Evolutionary conservation across 2,113 vertebrate species (phyloP).

Genomic region (Rousettus leschenaultii): DNA sequence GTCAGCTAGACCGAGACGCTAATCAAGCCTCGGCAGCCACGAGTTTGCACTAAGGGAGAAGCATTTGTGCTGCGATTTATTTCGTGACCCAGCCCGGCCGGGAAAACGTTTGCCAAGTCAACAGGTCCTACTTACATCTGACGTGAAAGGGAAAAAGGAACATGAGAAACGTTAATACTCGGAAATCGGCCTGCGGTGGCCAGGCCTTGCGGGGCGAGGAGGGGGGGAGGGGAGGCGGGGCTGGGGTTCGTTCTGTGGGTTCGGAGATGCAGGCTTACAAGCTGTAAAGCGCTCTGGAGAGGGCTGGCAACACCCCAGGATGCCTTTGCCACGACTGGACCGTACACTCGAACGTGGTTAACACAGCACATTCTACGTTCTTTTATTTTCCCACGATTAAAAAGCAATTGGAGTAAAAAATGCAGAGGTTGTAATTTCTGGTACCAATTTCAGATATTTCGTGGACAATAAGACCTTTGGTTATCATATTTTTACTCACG

Average conservation of each 20-base stretch:
- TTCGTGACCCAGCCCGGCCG: not conserved
- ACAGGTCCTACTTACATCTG: not conserved
- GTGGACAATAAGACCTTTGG: not conserved
- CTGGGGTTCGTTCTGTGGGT: not conserved
- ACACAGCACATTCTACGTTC: not conserved
- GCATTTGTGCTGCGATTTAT: not conserved
- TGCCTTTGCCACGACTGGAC: not conserved
- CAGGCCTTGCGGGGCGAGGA: not conserved
- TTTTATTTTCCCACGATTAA: not conserved
- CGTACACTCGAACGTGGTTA: not conserved
- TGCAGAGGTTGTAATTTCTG: not conserved
- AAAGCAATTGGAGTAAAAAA: not conserved
- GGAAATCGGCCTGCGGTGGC: not conserved
- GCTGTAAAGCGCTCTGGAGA: not conserved
- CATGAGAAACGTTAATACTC: not conserved
- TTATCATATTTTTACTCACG: not conserved
- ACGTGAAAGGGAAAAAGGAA: not conserved
- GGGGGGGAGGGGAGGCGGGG: not conserved
- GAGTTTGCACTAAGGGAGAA: not conserved
- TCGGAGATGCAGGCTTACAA: not conserved
- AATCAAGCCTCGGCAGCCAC: not conserved
- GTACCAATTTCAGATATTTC: not conserved
- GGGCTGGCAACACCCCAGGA: rapidly evolving
- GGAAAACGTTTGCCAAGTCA: not conserved
- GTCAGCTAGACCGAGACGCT: not conserved